A percentile compares a stretch with the other conserved stretches of the same genome.
Evolutionary conservation across 2,113 vertebrate genomes (phyloP).

Genomic region (Erythrocercus mccallii): DNA sequence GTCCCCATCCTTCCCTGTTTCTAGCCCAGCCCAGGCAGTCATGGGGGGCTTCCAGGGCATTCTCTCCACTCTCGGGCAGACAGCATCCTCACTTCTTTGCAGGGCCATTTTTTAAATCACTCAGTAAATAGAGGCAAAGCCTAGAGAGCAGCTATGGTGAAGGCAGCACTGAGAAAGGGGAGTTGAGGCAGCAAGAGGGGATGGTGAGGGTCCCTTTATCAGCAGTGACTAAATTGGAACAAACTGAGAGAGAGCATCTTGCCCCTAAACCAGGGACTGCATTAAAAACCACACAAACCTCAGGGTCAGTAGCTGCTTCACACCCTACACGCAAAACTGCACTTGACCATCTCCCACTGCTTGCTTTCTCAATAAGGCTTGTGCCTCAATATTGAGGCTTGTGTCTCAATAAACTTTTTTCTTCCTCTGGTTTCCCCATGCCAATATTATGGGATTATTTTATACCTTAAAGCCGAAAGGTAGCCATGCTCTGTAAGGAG

Average conservation of each 20-base stretch:
- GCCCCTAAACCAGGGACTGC: not conserved
- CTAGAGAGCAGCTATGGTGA: not conserved
- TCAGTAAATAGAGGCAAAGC: not conserved
- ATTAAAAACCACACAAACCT: not conserved
- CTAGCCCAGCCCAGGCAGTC: not conserved
- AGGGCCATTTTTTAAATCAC: not conserved
- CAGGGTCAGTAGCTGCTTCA: not conserved
- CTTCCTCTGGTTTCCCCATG: not conserved
- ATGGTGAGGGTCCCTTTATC: not conserved
- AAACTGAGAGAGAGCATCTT: not conserved
- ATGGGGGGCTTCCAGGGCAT: accelerated
- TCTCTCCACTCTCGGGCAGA: accelerated
- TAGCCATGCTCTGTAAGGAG: not conserved
- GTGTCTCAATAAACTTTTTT: not conserved
- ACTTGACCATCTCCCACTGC: not conserved
- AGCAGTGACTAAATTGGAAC: not conserved
- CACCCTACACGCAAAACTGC: not conserved
- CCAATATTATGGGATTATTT: not conserved
- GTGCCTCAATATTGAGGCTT: no score
- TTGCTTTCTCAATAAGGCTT: no score
- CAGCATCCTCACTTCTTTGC: not conserved
- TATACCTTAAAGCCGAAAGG: not conserved
- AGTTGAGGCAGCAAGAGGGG: accelerated
- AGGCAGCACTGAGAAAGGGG: not conserved
- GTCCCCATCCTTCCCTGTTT: not conserved